Evolutionary conservation across 2,888 invertebrate species (phyloP).

Genomic region (Tridacna crocea): DNA sequence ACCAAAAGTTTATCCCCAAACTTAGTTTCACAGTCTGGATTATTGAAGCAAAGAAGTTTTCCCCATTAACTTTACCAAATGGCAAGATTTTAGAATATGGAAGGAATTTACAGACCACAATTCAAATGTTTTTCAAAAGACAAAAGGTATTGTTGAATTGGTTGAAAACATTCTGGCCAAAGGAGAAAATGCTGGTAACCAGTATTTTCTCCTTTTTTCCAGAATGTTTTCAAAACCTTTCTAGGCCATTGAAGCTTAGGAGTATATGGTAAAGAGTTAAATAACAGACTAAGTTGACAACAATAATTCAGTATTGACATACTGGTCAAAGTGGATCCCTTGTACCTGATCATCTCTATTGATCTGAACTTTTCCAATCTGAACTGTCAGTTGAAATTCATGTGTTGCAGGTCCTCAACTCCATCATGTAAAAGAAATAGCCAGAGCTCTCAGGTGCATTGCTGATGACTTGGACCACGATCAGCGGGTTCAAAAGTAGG

Average conservation of each 20-base stretch:
- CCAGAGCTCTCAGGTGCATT: constrained; percentile 79
- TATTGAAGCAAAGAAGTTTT: no score
- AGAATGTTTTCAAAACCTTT: constrained; percentile 5
- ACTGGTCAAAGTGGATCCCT: not conserved
- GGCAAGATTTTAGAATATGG: no score
- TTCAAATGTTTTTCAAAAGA: no score
- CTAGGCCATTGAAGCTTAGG: no score
- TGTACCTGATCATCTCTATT: no score
- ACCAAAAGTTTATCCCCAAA: no score
- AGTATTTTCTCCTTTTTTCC: not conserved
- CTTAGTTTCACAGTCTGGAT: no score
- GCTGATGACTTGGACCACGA: constrained; percentile 83
- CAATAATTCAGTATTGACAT: not conserved
- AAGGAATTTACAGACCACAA: no score
- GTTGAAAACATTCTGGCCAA: not conserved
- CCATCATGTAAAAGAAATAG: constrained; percentile 80
- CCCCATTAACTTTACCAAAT: no score
- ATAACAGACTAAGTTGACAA: not conserved
- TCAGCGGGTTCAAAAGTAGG: constrained; percentile 77
- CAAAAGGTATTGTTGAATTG: no score
- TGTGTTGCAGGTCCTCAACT: constrained; percentile 79
- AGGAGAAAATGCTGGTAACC: not conserved
- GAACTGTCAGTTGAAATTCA: not conserved
- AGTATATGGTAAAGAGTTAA: not conserved
- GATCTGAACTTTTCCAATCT: not conserved